Base-by-base conservation (phyloP, 2,113 vertebrate genomes). In the Aegithalos caudatus region DNA sequence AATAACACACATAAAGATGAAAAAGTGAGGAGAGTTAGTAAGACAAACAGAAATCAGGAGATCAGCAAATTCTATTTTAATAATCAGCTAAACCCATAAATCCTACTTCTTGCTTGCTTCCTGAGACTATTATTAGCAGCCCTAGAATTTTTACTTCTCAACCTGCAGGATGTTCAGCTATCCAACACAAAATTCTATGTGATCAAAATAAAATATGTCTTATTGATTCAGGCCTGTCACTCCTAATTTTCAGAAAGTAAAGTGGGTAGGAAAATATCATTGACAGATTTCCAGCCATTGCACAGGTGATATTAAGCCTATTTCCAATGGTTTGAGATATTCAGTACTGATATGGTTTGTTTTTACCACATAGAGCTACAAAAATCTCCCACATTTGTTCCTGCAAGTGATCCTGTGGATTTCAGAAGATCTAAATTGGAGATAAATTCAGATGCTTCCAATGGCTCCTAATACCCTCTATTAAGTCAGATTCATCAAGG, bases 1-100 rank as follows among this genome's bases (percentile, higher is more conserved):
- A 97, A 98, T 93, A 98, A 98, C 98, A 98, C 95, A 98, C 97
- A 98, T 94, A 98, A 98, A 98, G 98, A 99, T 98, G 99, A 97
- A 97, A 98, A 97, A 95, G 94, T 97, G 93, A 97, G 95, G 93
- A 97, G 96, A 96, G 97, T 98, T 98, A 98, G 97, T 98, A 97
- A 86, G 91, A 97, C 90, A 96, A 97, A 97, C 96, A 97, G 81
- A 97, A 96, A 96, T 94, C 88, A 98, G 92, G 93, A 96, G 67
- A 96, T 81, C 96, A 96, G 92, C 89, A 95, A 94, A 91, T 95
- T 81, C 88, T 92, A 47, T 69, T 91, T 79, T 35, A 86, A 82
- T 94, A 88, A 93, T 78, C 74, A 85, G 71, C 90, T 94, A 95
- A 80, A 77, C 53, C 29, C 66, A 92, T 29, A 92, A 88, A 88